Evolutionary conservation across 2,113 vertebrate genomes (phyloP), one percentile per base, ranked within the genome.

Genomic region (Trematocara variabile): DNA sequence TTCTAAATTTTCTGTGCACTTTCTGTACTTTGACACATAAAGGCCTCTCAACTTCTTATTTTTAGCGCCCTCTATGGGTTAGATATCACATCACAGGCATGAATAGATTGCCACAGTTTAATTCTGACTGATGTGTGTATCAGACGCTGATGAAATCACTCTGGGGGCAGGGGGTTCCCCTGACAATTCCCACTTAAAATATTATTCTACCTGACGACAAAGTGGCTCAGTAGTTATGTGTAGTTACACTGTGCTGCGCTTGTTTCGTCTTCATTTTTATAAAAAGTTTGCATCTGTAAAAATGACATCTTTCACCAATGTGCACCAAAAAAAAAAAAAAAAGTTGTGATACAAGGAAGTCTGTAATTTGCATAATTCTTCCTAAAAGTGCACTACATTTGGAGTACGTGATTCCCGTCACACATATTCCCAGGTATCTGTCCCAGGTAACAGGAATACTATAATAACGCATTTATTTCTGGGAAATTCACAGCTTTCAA

Each of bases 241-340:
- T 0, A 16, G 65, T 73, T 46, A 28, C 22, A 44, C 13, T 25
- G n/a, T 6, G 13, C 20, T 0, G 5, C 5, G 2, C 20, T 70
- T 25, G 2, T 6, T 25, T 70, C 13, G 2, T 44, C 65, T 70
- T 46, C 39, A 25, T 28, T 70, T 70, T 70, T 46, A 13, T 44
- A 25, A 70, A 63, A 63, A 3, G 30, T 63, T 63, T 37, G 58
- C 58, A 63, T 37, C 58, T 37, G 33, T 63, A 37, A 63, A 63
- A 34, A 63, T n/a, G 1, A n/a, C 0, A 37, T 37, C 18, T 20
- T 63, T 68, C 63, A 68, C 11, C n/a, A 68, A 41, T 22, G 37
- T 73, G 5, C 65, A 73, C 37, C 56, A 18, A 70, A 70, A 44
- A 2, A 14, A 22, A 22, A 22, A 22, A 22, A 22, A 1, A 16